Evolutionary conservation across 1,140 invertebrate species (phyloP).

Genomic region (Penaeus indicus): DNA sequence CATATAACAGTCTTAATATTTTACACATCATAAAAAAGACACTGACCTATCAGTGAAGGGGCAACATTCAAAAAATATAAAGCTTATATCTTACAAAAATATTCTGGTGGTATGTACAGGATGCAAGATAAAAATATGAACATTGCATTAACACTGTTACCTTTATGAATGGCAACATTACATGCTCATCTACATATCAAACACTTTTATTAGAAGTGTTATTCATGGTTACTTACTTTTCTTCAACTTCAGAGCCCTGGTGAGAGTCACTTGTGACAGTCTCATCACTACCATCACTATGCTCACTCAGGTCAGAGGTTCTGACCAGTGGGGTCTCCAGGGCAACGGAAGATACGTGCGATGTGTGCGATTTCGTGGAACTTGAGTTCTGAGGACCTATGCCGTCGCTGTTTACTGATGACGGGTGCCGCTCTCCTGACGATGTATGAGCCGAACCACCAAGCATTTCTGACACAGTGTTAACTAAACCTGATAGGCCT

Average conservation of each 20-base stretch:
- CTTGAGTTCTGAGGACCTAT: not conserved
- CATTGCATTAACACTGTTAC: too few relatives aligned
- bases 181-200: too few relatives aligned
- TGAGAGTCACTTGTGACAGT: constrained; percentile 46
- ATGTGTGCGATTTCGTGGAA: not conserved
- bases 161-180: too few relatives aligned
- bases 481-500: constrained; percentile 7
- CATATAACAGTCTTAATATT: too few relatives aligned
- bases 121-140: too few relatives aligned
- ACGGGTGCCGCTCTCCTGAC: constrained; percentile 1
- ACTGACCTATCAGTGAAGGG: too few relatives aligned
- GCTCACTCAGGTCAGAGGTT: constrained; percentile 48
- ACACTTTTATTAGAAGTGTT: too few relatives aligned
- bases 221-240: constrained; percentile 42
- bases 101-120: too few relatives aligned
- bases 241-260: constrained; percentile 37
- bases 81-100: too few relatives aligned
- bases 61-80: too few relatives aligned
- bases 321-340: constrained; percentile 34
- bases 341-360: not conserved
- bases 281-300: constrained; percentile 48
- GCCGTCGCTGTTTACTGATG: not conserved
- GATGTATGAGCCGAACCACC: constrained; percentile 4
- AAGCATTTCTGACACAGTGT: constrained; percentile 29
- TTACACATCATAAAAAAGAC: too few relatives aligned